Percentiles rank a stretch among this genome's conserved stretches.
These are phyloP conservation scores for Tenrec ecaudatus DNA, from an alignment of 2,113 vertebrate genomes.

Conservation along the genomic window DNA sequence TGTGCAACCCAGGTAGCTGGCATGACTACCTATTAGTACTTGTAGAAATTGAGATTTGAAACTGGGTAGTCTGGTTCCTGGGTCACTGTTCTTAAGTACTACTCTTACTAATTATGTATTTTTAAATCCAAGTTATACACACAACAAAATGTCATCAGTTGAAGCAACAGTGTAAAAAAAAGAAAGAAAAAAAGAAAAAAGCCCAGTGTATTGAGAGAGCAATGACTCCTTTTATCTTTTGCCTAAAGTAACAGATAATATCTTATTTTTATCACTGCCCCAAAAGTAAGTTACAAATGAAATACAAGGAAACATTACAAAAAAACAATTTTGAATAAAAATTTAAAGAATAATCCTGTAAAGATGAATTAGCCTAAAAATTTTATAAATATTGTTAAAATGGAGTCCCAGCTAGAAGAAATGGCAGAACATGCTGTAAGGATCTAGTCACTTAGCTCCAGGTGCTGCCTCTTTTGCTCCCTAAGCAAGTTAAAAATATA, in stretches of 20 bases:
- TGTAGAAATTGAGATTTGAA: background rate
- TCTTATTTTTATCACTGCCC: constrained; percentile 1
- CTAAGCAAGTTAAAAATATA: background rate
- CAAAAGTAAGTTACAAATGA: constrained; percentile 41
- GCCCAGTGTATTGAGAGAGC: background rate
- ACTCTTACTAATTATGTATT: background rate
- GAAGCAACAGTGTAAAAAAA: background rate
- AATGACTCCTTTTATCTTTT: background rate
- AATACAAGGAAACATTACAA: background rate
- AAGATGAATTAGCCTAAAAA: background rate
- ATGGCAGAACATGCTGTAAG: background rate
- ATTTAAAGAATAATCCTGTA: background rate
- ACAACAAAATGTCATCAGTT: background rate
- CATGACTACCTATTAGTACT: background rate
- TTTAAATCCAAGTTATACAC: background rate
- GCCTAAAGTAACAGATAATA: background rate
- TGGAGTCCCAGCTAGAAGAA: background rate
- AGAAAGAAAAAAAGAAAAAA: no score
- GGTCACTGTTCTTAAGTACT: background rate
- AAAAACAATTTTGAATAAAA: background rate
- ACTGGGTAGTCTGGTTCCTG: background rate
- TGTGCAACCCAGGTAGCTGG: background rate
- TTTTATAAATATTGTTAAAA: background rate
- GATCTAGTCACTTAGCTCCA: background rate
- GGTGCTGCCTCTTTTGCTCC: background rate